A percentile compares a stretch with the other conserved stretches of the same genome.
Evolutionary conservation across 2,797 vertebrate species (phyloP).

Genomic region (Salarias fasciatus): DNA sequence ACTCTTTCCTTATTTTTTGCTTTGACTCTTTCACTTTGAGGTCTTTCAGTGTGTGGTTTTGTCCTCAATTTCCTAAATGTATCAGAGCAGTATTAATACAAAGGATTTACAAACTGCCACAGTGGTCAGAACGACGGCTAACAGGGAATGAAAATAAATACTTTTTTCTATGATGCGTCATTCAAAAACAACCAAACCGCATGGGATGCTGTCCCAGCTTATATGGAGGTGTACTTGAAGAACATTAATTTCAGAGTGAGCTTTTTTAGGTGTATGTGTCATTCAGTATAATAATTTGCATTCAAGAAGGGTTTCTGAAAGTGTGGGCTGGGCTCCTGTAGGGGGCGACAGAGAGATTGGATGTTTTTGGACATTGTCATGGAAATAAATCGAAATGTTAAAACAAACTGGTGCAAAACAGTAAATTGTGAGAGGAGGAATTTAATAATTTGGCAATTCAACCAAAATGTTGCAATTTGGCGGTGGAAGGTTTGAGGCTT

Average conservation of each 20-base stretch:
- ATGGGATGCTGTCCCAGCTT: slow-evolving; percentile 34
- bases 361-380: no score
- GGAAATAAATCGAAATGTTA: no score
- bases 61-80: slow-evolving; percentile 40
- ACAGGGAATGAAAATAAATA: no score
- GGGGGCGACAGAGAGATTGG: no score
- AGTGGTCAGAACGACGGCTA: no score
- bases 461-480: no score
- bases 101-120: not conserved
- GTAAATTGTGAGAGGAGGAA: no score
- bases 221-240: slow-evolving; percentile 58
- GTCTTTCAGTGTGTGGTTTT: slow-evolving; percentile 1
- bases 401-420: no score
- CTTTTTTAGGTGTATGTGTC: slow-evolving; percentile 43
- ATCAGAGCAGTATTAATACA: slow-evolving; percentile 33
- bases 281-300: slow-evolving; percentile 37
- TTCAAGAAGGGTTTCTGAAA: slow-evolving; percentile 1
- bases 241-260: slow-evolving; percentile 25
- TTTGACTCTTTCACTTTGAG: not conserved
- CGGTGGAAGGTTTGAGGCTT: no score
- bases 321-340: no score
- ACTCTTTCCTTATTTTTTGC: no score
- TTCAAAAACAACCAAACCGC: slow-evolving; percentile 28
- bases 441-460: no score
- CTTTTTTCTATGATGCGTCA: slow-evolving; percentile 10